Evolutionary conservation across 35 echinoderm and acorn worm species (phyloP).

Genomic region (Ophioderma brevispina): DNA sequence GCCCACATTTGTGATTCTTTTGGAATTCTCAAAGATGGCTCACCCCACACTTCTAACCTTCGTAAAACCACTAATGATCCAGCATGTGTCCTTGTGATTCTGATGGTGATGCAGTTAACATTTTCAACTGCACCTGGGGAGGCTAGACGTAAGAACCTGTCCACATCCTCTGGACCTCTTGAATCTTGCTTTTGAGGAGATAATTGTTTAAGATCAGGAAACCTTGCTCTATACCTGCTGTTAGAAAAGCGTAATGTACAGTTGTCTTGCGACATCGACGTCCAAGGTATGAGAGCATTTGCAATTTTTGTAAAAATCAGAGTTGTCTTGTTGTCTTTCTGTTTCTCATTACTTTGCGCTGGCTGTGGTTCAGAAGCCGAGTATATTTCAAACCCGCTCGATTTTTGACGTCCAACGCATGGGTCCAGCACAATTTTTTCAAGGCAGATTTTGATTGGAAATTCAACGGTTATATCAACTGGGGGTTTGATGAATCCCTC

Average conservation of each 20-base stretch:
- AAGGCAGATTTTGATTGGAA: slow-evolving; percentile 85
- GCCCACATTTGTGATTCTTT: slow-evolving; percentile 18
- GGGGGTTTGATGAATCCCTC: slow-evolving; percentile 96
- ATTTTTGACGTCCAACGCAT: slow-evolving; percentile 69
- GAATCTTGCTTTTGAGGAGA: neutral
- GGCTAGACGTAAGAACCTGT: slow-evolving; percentile 21
- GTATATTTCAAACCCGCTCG: slow-evolving; percentile 81
- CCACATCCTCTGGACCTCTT: neutral
- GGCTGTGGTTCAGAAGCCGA: slow-evolving; percentile 46
- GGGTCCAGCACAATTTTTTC: slow-evolving; percentile 77
- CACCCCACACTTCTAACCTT: slow-evolving; percentile 79
- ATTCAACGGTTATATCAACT: slow-evolving; percentile 66
- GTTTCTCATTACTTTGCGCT: neutral
- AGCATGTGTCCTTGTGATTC: slow-evolving; percentile 56
- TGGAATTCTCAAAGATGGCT: slow-evolving; percentile 61
- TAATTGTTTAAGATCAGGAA: neutral
- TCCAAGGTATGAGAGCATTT: slow-evolving; percentile 6
- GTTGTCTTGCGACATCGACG: neutral
- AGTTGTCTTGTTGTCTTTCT: neutral
- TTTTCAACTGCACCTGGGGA: slow-evolving; percentile 30
- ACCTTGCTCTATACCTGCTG: slow-evolving; percentile 30
- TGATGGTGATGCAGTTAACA: slow-evolving; percentile 66
- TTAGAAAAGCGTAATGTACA: slow-evolving; percentile 51
- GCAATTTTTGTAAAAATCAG: slow-evolving; percentile 23
- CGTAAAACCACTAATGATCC: slow-evolving; percentile 63